Evolutionary conservation across 1,140 invertebrate species (phyloP).

Genomic region (Calycopis cecrops): DNA sequence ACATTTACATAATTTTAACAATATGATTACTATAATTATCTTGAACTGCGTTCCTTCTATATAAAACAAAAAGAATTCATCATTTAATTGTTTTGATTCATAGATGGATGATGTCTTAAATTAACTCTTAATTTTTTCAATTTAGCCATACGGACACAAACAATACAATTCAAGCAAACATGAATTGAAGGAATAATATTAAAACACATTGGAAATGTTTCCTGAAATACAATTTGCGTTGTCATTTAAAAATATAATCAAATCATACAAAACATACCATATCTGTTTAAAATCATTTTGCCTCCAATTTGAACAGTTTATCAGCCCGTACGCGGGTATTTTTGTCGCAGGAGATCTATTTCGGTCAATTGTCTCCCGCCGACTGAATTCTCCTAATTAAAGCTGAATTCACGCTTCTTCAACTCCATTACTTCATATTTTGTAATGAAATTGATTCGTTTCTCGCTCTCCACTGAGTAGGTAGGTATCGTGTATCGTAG

Average conservation of each 20-base stretch:
- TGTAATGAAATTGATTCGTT: slow-evolving; percentile 1
- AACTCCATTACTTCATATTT: slow-evolving; percentile 24
- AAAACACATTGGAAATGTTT: no score
- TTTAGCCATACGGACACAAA: no score
- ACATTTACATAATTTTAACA: slow-evolving; percentile 23
- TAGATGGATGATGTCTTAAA: no score
- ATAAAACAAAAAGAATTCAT: background rate
- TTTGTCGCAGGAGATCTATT: slow-evolving; percentile 15
- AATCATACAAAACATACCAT: background rate
- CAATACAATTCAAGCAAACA: no score
- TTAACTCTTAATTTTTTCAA: no score
- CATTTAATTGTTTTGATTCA: no score
- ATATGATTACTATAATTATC: slow-evolving; percentile 14
- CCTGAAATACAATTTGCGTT: no score
- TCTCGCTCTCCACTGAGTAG: slow-evolving; percentile 2
- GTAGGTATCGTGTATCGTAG: no score
- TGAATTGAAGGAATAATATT: no score
- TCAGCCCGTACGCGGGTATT: background rate
- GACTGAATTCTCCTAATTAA: slow-evolving; percentile 36
- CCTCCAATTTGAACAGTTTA: background rate
- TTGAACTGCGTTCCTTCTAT: background rate
- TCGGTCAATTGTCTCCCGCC: slow-evolving; percentile 28
- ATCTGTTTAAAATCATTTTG: background rate
- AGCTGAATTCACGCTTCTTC: slow-evolving; percentile 29
- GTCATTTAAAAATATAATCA: no score